Conservation (phyloP, 2,888 invertebrate genomes). For the Baccha elongata region DNA sequence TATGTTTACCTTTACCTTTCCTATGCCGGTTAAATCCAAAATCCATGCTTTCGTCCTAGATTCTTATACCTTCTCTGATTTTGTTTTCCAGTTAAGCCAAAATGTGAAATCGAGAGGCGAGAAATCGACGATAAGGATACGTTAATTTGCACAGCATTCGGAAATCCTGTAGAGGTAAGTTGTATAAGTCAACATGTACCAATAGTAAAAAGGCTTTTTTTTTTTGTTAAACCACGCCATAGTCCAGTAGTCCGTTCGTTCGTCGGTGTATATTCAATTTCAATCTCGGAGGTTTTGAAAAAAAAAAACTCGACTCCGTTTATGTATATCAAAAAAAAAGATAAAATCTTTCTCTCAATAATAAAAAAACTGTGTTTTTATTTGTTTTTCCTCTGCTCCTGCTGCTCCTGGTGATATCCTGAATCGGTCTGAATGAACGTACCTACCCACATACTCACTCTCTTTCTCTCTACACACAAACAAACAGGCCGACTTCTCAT, state of each 20-base stretch:
- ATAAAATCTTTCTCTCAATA: constrained; percentile 9
- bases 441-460: neutral
- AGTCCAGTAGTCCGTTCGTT: neutral
- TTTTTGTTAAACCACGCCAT: neutral
- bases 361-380: constrained; percentile 39
- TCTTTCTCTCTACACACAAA: constrained; percentile 6
- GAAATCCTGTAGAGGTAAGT: constrained; percentile 87
- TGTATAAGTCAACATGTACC: constrained; percentile 7
- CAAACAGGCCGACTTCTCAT: constrained; percentile 87
- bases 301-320: constrained; percentile 9
- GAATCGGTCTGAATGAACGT: constrained; percentile 6
- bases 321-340: constrained; percentile 11
- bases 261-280: constrained; percentile 33
- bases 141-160: constrained; percentile 90
- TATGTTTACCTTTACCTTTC: too few relatives aligned
- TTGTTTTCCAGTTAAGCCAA: constrained; percentile 88
- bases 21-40: neutral
- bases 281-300: constrained; percentile 34
- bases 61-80: constrained; percentile 43
- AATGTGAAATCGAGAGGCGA: constrained; percentile 90
- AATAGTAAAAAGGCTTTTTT: neutral
- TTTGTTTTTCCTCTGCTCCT: constrained; percentile 31
- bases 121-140: constrained; percentile 89
- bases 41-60: constrained; percentile 28
- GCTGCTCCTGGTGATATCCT: constrained; percentile 34